Base-by-base conservation (phyloP, 64 coral and sea anemone genomes). In the Stichodactyla mertensii region DNA sequence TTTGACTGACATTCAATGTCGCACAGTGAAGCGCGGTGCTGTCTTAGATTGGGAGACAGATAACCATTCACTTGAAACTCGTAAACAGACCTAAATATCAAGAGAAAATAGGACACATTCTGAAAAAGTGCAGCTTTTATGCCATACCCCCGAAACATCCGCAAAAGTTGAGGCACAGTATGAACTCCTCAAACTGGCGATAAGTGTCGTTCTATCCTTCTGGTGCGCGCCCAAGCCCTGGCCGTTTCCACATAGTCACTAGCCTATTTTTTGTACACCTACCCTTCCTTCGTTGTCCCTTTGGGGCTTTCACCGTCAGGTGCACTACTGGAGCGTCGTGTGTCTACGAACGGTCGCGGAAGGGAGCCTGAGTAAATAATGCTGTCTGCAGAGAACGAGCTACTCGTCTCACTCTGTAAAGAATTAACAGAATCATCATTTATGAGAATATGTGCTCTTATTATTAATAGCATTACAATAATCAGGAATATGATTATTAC, bases 261-360 rank as follows among this genome's bases (percentile, higher is more conserved):
- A 45, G 36, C 36, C 36, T 45, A 45, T 45, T 45, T 45, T 12
- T 61, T 4, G 58, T 61, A 61, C 4, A 66, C 90, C 83, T 18
- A 95, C 93, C 82, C 45, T 52, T 95, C 90, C 9, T 59, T 86
- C 18, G 31, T 78, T 27, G 60, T 36, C 13, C 69, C 84, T 55
- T 79, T 95, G 7, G 90, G 87, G 45, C 93, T 95, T 71, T 92
- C 90, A 62, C 93, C 93, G 85, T 95, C 93, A 7, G 93, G 93
- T 78, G 87, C 55, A 26, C 74, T 74, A 28, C 77, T 87, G 26
- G 83, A 74, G 7, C 69, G 69, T 74, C 69, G 69, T 74, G 69
- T 74, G 0, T 74, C 69, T 74, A 74, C 10, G 0, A 31, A 74
- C 24, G 69, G 69, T 31, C 23, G 8, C 20, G 22, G 10, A 2